Base-by-base conservation (phyloP, 2,113 vertebrate genomes). In the Pyrgilauda ruficollis region DNA sequence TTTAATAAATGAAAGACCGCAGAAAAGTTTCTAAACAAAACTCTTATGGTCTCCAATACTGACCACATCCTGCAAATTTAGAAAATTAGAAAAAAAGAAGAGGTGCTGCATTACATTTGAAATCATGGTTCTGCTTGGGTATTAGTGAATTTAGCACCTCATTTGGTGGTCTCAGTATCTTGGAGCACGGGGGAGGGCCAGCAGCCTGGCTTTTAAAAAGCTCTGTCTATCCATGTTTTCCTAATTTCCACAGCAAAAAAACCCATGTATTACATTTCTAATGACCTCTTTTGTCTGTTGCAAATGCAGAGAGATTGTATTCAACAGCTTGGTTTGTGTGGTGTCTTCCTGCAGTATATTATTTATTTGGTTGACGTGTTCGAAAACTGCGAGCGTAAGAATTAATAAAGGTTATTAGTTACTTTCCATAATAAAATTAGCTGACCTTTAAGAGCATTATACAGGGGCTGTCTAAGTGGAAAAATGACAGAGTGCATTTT, bases 381-480 rank as follows among this genome's bases (percentile, higher is more conserved):
- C 69, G 59, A 77, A 85, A 94, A 91, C 67, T 41, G 75, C 3
- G 6, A 94, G 70, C 39, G 49, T 39, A 69, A 69, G 84, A 89
- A 87, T 95, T 95, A 95, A 93, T 96, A 95, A 83, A 96, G 90
- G 87, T 94, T 95, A 85, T 95, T 96, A 92, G 87, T 96, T 96
- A n/a, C 69, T 95, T 94, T 83, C 90, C 55, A 18, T 96, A 93
- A 79, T 90, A 97, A 96, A 95, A 97, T 94, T 86, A 97, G 93
- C 91, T 96, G 95, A 94, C 91, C 91, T 96, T 96, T 96, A 95
- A 72, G 85, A 82, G 63, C 75, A 50, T 96, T 94, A 52, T 90
- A 79, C 53, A 63, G 75, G 55, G 46, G 87, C 83, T 84, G 88
- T 93, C 50, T 88, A 87, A 94, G 87, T 87, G 78, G 85, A 73